phyloP scores from a whole-genome alignment of 2,113 vertebrate genomes.

The Promerops cafer region DNA sequence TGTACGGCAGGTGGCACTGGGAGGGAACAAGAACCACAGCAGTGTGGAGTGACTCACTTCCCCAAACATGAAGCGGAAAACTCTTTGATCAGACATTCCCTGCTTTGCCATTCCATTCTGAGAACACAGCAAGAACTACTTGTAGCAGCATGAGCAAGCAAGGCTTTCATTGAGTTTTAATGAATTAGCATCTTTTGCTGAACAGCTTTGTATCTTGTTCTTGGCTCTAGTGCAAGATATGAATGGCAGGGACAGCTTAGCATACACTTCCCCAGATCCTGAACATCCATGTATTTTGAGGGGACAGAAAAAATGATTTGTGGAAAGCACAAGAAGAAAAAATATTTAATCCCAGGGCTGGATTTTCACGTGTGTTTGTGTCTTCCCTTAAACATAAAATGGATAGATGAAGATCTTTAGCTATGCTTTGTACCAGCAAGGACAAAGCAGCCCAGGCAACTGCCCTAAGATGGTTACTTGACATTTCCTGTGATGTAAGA shows the following conservation, averaged over 20 bases:
- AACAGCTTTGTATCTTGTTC: slow-evolving; percentile 55
- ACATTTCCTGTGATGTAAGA: not conserved
- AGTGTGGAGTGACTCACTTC: slow-evolving; percentile 35
- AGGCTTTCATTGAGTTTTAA: slow-evolving; percentile 66
- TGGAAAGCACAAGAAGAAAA: not conserved
- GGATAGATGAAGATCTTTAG: not conserved
- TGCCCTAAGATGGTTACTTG: not conserved
- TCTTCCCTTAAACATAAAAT: not conserved
- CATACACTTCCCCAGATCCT: not conserved
- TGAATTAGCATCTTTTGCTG: slow-evolving; percentile 68
- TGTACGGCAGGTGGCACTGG: slow-evolving; percentile 45
- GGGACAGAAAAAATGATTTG: not conserved
- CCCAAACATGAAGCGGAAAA: slow-evolving; percentile 56
- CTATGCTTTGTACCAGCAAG: not conserved
- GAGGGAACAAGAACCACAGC: slow-evolving; percentile 31
- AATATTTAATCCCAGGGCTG: not conserved
- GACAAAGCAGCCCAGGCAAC: not conserved
- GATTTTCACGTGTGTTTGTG: not conserved
- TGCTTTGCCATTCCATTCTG: slow-evolving; percentile 49
- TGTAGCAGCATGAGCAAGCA: slow-evolving; percentile 24
- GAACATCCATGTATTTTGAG: not conserved
- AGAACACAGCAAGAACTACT: slow-evolving; percentile 58
- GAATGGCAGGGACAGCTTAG: slow-evolving; percentile 38
- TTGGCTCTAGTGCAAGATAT: slow-evolving; percentile 22
- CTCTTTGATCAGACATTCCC: slow-evolving; percentile 69